Evolutionary conservation across 1,140 invertebrate genomes (phyloP).

Genomic region (Leptinotarsa lineolata): DNA sequence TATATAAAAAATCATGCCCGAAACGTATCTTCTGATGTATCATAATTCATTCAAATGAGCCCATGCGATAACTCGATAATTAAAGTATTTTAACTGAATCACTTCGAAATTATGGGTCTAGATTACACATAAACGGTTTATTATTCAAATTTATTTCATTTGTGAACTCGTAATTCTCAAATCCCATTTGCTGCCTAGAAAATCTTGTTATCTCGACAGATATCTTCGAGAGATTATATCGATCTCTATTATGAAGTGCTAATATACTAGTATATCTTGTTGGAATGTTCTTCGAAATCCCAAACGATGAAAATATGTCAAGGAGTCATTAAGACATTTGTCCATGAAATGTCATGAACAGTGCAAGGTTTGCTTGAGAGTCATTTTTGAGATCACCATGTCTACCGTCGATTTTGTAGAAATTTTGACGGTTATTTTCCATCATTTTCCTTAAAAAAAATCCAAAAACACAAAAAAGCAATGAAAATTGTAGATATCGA

Average conservation of each 20-base stretch:
- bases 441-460: too few species aligned
- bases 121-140: slow-evolving; percentile 5
- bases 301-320: neutral
- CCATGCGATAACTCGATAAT: neutral
- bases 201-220: neutral
- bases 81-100: neutral
- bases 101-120: neutral
- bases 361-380: too few species aligned
- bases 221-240: neutral
- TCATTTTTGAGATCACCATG: too few species aligned
- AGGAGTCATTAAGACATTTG: neutral
- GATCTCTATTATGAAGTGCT: neutral
- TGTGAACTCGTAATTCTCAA: neutral
- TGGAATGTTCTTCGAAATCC: neutral
- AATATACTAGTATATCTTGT: neutral
- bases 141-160: slow-evolving; percentile 9
- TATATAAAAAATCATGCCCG: too few species aligned
- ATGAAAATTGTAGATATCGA: too few species aligned
- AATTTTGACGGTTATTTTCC: too few species aligned
- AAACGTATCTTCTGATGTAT: too few species aligned
- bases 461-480: too few species aligned
- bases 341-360: neutral
- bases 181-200: slow-evolving; percentile 2
- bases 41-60: slow-evolving; percentile 6
- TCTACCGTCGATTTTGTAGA: too few species aligned